Evolutionary conservation across 2,888 invertebrate species (phyloP).

Genomic region (Byasa hedistus): DNA sequence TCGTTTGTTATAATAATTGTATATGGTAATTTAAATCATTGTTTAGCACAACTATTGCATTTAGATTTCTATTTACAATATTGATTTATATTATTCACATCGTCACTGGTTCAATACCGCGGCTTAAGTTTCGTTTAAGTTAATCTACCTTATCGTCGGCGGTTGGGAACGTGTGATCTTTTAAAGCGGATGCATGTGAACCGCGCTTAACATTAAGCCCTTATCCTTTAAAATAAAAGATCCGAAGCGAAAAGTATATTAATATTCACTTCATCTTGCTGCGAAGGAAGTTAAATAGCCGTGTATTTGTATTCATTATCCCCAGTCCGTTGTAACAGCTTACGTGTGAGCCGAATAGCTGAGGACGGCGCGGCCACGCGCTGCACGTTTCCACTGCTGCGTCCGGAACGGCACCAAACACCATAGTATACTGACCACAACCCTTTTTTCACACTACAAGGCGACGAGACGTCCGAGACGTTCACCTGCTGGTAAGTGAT

Average conservation of each 20-base stretch:
- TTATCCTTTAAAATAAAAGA: constrained; percentile 58
- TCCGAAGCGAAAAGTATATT: constrained; percentile 51
- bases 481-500: too few species aligned
- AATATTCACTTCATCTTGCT: constrained; percentile 42
- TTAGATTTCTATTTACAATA: too few species aligned
- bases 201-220: constrained; percentile 41
- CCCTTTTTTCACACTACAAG: too few species aligned
- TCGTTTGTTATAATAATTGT: too few species aligned
- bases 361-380: constrained; percentile 38
- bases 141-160: too few species aligned
- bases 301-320: constrained; percentile 74
- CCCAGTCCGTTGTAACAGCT: constrained; percentile 50
- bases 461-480: too few species aligned
- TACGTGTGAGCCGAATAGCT: constrained; percentile 65
- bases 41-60: too few species aligned
- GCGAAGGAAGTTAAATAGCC: constrained; percentile 71
- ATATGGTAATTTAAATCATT: too few species aligned
- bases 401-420: constrained; percentile 30
- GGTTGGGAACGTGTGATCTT: not conserved
- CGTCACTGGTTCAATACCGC: too few species aligned
- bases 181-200: constrained; percentile 39
- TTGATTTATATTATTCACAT: too few species aligned
- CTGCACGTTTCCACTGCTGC: constrained; percentile 33
- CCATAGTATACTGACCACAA: too few species aligned
- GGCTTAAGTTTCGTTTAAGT: too few species aligned